These are phyloP conservation scores for Pseudochirops cupreus DNA, from an alignment of 2,797 vertebrate species.

Conservation along the genomic window DNA sequence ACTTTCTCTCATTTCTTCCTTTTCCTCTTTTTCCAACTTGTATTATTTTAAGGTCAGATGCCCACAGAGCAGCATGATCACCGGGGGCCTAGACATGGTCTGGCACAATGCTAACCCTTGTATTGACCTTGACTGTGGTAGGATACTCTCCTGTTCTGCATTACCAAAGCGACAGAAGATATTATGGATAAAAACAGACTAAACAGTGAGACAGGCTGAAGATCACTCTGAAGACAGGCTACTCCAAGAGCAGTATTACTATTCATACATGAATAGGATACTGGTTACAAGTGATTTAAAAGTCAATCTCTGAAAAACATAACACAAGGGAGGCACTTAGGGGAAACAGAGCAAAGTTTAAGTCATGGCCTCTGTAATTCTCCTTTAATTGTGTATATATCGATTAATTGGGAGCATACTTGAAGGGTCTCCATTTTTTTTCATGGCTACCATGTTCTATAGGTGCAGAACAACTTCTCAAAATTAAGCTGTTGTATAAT, in stretches of 20 bases:
- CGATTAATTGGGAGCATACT: slow-evolving; percentile 1
- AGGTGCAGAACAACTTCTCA: not conserved
- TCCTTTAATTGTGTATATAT: slow-evolving; percentile 9
- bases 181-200: slow-evolving; percentile 45
- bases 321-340: slow-evolving; percentile 3
- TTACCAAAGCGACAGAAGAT: slow-evolving; percentile 64
- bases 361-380: not conserved
- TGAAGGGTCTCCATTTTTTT: not conserved
- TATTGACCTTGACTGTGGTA: slow-evolving; percentile 47
- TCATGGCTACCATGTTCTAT: not conserved
- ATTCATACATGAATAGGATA: slow-evolving; percentile 26
- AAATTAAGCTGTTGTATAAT: not conserved
- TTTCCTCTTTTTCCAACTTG: not conserved
- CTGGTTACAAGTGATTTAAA: slow-evolving; percentile 18
- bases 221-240: slow-evolving; percentile 40
- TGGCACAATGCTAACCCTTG: slow-evolving; percentile 52
- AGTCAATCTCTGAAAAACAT: not conserved
- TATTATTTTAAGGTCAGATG: slow-evolving; percentile 49
- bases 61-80: slow-evolving; percentile 27
- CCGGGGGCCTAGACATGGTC: slow-evolving; percentile 4
- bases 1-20: not conserved
- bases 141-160: slow-evolving; percentile 58
- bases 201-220: slow-evolving; percentile 46
- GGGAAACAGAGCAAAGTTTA: slow-evolving; percentile 28
- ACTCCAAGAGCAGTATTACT: slow-evolving; percentile 30